Evolutionary conservation across 1,140 invertebrate species (phyloP), one percentile per base, ranked within the genome.

Genomic region (Drosophila malerkotliana): DNA sequence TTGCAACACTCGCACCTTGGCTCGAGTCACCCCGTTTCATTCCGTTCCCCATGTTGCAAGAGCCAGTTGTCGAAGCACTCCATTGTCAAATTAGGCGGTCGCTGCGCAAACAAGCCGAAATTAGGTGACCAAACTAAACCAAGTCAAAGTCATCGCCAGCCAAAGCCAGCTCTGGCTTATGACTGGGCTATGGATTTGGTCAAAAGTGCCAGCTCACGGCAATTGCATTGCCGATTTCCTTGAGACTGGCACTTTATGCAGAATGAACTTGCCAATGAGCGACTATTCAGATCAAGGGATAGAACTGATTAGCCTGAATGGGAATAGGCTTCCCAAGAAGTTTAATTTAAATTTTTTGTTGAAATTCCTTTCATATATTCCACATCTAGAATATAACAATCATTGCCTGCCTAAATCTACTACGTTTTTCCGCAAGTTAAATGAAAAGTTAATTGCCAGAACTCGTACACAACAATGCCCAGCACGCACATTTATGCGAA

Each of bases 61-160:
- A 87, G 63, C 48, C 24, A 18, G 14, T 51, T 67, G 72, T 59
- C 61, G 54, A 61, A 58, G 60, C 53, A 30, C 53, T 53, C 73
- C 83, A 85, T 85, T 85, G 82, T 85, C 82, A 85, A 85, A 85
- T 88, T 82, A 75, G 44, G 15, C 18, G 41, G 78, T 68, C 32
- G 53, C 56, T 69, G 66, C 57, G 78, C 58, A 78, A 87, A 85
- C 83, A 82, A 87, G 78, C 59, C 21, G 48, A 87, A 87, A 85
- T 87, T 82, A 82, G 82, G 78, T 78, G 82, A 75, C 82, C 73
- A 77, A 82, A 78, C 64, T 78, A 85, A 87, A 76, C 82, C 69
- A 78, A 87, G 82, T 79, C 82, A 85, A 87, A 87, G 74, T 82
- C 63, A 75, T 44, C 63, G 48, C 44, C 26, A 28, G 4, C 26